These are phyloP conservation scores for Chondrosia reniformis DNA, from an alignment of 37 sponge, comb jelly and placozoan genomes.

Conservation along the genomic window DNA sequence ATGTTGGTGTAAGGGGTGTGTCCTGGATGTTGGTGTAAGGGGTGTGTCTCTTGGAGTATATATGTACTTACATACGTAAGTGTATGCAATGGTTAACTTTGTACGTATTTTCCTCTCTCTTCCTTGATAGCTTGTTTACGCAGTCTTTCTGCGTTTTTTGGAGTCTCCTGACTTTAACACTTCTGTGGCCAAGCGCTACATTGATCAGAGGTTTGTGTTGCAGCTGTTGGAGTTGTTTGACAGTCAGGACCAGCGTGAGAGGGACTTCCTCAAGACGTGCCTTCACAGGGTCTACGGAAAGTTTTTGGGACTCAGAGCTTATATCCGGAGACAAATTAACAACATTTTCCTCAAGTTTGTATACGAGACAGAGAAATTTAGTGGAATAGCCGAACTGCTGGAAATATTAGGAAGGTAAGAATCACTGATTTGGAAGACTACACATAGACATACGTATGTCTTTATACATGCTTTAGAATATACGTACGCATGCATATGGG, in stretches of 20 bases:
- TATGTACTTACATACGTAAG: too few relatives aligned
- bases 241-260: constrained; percentile 95
- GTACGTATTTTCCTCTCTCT: background rate
- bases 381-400: constrained; percentile 93
- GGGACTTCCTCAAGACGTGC: constrained; percentile 94
- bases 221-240: constrained; percentile 94
- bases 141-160: constrained; percentile 91
- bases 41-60: too few relatives aligned
- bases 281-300: constrained; percentile 98
- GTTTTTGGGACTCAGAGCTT: constrained; percentile 91
- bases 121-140: constrained; percentile 73
- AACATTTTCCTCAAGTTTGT: constrained; percentile 94
- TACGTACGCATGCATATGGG: background rate
- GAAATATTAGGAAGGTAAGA: constrained; percentile 90
- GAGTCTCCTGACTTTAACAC: constrained; percentile 96
- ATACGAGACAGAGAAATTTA: constrained; percentile 89
- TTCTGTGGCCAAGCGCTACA: constrained; percentile 80
- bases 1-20: too few relatives aligned
- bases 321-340: constrained; percentile 94
- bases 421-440: background rate
- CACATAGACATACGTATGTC: background rate
- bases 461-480: background rate
- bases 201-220: constrained; percentile 87
- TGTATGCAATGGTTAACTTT: background rate
- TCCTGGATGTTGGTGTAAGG: too few relatives aligned